phyloP scores from a whole-genome alignment of 2,113 vertebrate species.

The Dissostichus mawsoni region DNA sequence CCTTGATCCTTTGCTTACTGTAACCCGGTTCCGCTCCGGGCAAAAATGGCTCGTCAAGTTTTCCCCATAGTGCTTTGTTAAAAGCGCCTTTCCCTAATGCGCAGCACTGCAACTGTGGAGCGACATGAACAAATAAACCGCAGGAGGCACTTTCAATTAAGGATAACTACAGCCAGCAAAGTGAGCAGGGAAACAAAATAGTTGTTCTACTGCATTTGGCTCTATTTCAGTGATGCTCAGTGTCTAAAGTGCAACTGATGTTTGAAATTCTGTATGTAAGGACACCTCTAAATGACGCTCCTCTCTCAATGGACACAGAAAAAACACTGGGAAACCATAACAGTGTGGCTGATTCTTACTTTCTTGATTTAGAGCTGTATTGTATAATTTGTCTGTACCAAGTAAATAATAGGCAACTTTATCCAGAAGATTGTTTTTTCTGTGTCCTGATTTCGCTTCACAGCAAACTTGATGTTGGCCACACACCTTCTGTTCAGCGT shows the following conservation, averaged over 20 bases:
- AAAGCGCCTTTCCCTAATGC: neutral
- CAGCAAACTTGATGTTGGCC: slow-evolving; percentile 14
- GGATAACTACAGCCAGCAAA: slow-evolving; percentile 7
- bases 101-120: neutral
- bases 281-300: slow-evolving; percentile 21
- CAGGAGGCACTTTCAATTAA: slow-evolving; percentile 53
- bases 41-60: slow-evolving; percentile 27
- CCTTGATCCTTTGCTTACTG: slow-evolving; percentile 11
- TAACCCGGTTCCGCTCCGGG: neutral
- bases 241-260: slow-evolving; percentile 10
- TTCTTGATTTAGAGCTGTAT: neutral
- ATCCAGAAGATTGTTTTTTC: neutral
- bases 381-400: neutral
- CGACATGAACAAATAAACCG: slow-evolving; percentile 42
- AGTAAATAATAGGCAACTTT: no score
- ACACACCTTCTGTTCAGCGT: slow-evolving; percentile 39
- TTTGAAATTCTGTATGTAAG: slow-evolving; percentile 35
- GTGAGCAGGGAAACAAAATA: slow-evolving; percentile 12
- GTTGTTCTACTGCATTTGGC: neutral
- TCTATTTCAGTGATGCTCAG: neutral
- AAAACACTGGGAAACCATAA: slow-evolving; percentile 4
- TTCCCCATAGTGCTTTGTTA: neutral
- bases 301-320: neutral
- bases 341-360: neutral
- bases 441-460: neutral